Conservation (phyloP, 2,113 vertebrate species). For the Pomatorhinus ruficollis region DNA sequence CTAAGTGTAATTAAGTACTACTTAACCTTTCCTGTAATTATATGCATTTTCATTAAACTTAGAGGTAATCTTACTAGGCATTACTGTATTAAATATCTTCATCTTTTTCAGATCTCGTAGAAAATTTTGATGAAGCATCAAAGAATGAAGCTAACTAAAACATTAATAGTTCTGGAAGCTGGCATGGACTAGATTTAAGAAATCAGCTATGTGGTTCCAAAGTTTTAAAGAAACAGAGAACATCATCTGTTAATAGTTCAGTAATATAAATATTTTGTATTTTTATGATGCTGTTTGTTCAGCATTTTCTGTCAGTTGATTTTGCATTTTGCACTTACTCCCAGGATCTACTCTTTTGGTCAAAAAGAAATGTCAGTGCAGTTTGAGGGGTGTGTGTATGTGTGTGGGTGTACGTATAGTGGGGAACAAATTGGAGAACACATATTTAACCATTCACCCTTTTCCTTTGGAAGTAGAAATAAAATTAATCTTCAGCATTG, state of each 20-base stretch:
- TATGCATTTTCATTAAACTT: background rate
- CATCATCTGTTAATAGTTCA: constrained; percentile 85
- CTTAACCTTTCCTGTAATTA: background rate
- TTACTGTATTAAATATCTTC: constrained; percentile 50
- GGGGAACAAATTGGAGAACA: constrained; percentile 79
- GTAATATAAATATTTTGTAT: constrained; percentile 92
- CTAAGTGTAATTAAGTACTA: background rate
- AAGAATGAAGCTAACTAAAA: constrained; percentile 95
- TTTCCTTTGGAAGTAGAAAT: constrained; percentile 82
- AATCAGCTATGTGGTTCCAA: constrained; percentile 83
- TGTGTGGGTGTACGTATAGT: constrained; percentile 75
- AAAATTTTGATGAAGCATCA: constrained; percentile 98
- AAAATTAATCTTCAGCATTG: constrained; percentile 77
- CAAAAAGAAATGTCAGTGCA: constrained; percentile 77
- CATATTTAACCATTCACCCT: constrained; percentile 78
- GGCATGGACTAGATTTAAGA: constrained; percentile 86
- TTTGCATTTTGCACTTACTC: constrained; percentile 88
- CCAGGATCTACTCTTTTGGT: constrained; percentile 80
- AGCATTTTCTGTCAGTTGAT: constrained; percentile 85
- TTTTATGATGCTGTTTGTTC: constrained; percentile 85
- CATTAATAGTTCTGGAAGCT: constrained; percentile 78
- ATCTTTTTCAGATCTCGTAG: constrained; percentile 89
- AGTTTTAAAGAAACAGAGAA: constrained; percentile 84
- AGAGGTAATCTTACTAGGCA: background rate
- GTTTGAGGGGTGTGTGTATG: constrained; percentile 73